These are phyloP conservation scores for Acomys russatus DNA, from an alignment of 2,797 vertebrate species.

Conservation along the genomic window DNA sequence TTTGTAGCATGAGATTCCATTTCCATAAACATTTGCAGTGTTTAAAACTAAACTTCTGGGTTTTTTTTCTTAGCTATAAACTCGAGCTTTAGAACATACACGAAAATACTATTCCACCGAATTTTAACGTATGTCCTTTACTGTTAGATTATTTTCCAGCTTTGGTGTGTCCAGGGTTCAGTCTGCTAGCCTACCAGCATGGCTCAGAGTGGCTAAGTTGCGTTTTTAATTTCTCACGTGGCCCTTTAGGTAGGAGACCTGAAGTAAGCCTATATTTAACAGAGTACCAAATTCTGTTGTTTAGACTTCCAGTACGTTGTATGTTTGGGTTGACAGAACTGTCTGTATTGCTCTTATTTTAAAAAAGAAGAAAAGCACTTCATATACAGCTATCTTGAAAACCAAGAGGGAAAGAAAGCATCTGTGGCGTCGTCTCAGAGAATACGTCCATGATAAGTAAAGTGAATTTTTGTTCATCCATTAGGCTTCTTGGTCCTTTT, in stretches of 20 bases:
- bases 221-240: constrained; percentile 17
- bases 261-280: constrained; percentile 27
- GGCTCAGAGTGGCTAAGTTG: background rate
- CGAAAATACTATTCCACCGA: constrained; percentile 34
- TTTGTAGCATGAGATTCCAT: constrained; percentile 49
- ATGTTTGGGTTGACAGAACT: background rate
- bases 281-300: background rate
- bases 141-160: constrained; percentile 49
- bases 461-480: background rate
- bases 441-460: constrained; percentile 9
- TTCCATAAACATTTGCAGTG: constrained; percentile 50
- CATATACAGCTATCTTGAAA: background rate
- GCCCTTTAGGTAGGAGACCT: background rate
- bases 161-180: constrained; percentile 51
- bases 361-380: constrained; percentile 9
- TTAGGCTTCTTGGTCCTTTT: constrained; percentile 49
- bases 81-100: constrained; percentile 3
- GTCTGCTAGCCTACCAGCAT: background rate
- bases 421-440: background rate
- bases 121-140: background rate
- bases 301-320: constrained; percentile 20
- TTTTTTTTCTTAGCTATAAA: constrained; percentile 63
- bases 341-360: background rate
- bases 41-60: constrained; percentile 55
- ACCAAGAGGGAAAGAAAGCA: background rate